These are phyloP conservation scores for Grus americana DNA, from an alignment of 2,113 vertebrate genomes.

Conservation along the genomic window DNA sequence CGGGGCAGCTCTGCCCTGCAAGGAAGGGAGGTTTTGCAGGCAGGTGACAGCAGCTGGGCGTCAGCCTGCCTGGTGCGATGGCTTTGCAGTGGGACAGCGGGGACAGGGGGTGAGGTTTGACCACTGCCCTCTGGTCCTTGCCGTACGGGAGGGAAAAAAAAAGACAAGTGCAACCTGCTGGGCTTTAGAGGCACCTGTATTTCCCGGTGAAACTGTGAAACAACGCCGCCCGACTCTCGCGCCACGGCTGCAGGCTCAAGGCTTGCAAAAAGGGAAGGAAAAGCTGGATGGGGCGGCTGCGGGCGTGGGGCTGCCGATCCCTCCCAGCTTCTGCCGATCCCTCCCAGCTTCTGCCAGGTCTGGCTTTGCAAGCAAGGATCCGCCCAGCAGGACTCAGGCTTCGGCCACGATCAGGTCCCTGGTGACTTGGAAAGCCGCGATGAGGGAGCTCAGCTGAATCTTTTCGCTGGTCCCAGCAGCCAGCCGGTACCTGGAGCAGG, in stretches of 20 bases:
- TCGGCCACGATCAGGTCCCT: conserved; percentile 90
- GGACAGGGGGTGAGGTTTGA: fast-evolving
- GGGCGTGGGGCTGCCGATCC: fast-evolving
- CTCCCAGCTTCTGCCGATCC: not conserved
- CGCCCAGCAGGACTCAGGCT: conserved; percentile 46
- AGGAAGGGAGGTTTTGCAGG: not conserved
- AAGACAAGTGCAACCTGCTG: not conserved
- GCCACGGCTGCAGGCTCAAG: not conserved
- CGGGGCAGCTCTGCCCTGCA: not conserved
- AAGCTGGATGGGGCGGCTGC: not conserved
- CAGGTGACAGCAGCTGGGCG: not conserved
- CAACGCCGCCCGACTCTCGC: fast-evolving
- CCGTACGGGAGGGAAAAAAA: not conserved
- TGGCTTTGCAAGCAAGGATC: not conserved
- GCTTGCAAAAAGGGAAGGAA: too few species aligned
- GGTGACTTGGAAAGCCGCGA: conserved; percentile 93
- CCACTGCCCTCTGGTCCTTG: not conserved
- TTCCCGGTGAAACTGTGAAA: not conserved
- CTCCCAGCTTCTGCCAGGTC: not conserved
- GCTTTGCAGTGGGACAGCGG: not conserved
- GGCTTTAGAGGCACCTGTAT: conserved; percentile 15
- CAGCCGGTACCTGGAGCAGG: conserved; percentile 83
- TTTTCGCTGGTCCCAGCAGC: conserved; percentile 92
- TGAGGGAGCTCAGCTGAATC: conserved; percentile 95
- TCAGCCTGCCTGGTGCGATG: not conserved